phyloP scores from a whole-genome alignment of 2,888 invertebrate genomes.

The Rotaria magnacalcarata region DNA sequence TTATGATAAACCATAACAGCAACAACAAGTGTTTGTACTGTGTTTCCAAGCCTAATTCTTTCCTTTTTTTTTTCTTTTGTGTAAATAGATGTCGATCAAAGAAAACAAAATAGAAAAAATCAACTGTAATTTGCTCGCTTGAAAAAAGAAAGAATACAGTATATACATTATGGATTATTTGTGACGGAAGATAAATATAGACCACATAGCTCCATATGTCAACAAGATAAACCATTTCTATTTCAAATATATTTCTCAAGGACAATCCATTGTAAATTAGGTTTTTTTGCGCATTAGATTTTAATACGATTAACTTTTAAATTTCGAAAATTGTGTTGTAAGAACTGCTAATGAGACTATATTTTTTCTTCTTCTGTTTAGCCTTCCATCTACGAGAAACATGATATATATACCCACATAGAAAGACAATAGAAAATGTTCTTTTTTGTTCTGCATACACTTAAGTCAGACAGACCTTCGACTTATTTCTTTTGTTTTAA shows the following conservation, averaged over 20 bases:
- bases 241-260: not conserved
- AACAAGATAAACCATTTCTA: not conserved
- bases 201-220: not conserved
- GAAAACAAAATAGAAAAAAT: not conserved
- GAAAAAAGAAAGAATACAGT: not conserved
- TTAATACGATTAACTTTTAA: not conserved
- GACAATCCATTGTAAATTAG: not conserved
- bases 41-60: too few species aligned
- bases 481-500: conserved; percentile 15
- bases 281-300: not conserved
- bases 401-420: too few species aligned
- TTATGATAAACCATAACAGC: not conserved
- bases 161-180: not conserved
- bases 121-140: not conserved
- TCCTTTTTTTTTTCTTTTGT: not conserved
- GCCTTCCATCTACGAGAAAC: not conserved
- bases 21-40: not conserved
- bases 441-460: not conserved
- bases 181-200: not conserved
- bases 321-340: not conserved
- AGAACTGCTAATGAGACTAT: not conserved
- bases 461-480: not conserved
- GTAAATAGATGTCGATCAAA: not conserved
- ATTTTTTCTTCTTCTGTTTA: too few species aligned
- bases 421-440: not conserved